These are phyloP conservation scores for Idaea biselata DNA, from an alignment of 2,888 invertebrate species.

Conservation along the genomic window DNA sequence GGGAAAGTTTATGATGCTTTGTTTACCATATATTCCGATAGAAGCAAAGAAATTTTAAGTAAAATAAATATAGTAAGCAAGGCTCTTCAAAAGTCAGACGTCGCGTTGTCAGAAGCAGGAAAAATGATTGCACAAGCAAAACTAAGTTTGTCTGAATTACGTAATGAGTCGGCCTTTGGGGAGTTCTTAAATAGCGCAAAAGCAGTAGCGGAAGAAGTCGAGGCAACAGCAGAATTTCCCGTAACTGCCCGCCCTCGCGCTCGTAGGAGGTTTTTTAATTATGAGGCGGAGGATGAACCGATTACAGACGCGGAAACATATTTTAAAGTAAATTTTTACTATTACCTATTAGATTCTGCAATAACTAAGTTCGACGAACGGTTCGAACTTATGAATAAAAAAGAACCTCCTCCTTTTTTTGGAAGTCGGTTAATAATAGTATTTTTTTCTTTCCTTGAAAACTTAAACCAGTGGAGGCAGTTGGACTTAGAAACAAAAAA, in stretches of 20 bases:
- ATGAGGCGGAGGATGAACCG: conserved; percentile 11
- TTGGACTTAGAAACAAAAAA: too few relatives aligned
- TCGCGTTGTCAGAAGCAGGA: conserved; percentile 15
- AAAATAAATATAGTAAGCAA: conserved; percentile 23
- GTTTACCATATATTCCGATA: conserved; percentile 6
- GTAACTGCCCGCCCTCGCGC: conserved; percentile 14
- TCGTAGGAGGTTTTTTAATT: conserved; percentile 12
- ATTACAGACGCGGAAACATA: conserved; percentile 10
- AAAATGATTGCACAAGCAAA: conserved; percentile 16
- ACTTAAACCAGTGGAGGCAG: too few relatives aligned
- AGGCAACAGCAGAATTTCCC: conserved; percentile 9
- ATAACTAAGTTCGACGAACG: too few relatives aligned
- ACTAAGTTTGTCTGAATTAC: conserved; percentile 10
- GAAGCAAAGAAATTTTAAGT: conserved; percentile 27
- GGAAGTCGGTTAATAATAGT: too few relatives aligned
- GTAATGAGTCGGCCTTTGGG: not conserved
- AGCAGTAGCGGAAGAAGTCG: conserved; percentile 16
- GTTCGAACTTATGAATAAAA: too few relatives aligned
- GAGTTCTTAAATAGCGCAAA: conserved; percentile 11
- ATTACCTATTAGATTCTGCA: too few relatives aligned
- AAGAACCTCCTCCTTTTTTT: too few relatives aligned
- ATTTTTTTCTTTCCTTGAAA: too few relatives aligned
- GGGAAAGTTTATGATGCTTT: not conserved
- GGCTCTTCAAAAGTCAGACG: too few relatives aligned
- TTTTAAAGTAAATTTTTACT: conserved; percentile 6